Conservation (phyloP, 92 coral and sea anemone species). For the Isaurus tuberculatus region DNA sequence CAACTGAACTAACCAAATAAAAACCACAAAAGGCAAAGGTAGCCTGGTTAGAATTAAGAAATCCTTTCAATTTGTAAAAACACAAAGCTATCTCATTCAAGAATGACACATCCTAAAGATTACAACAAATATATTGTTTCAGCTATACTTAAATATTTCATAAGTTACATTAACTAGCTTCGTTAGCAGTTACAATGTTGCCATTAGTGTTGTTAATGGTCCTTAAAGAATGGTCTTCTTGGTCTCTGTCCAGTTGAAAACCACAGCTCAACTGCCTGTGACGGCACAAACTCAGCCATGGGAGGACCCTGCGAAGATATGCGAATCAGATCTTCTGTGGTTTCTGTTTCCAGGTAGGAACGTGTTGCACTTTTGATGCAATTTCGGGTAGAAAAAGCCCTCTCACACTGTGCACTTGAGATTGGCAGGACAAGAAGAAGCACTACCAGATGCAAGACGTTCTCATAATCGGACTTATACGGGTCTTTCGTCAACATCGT, state of each 20-base stretch:
- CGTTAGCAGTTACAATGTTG: not conserved
- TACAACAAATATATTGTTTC: conserved; percentile 28
- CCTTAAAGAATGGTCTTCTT: conserved; percentile 17
- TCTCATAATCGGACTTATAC: conserved; percentile 23
- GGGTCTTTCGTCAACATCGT: not conserved
- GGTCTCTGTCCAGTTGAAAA: conserved; percentile 23
- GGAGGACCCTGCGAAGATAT: conserved; percentile 21
- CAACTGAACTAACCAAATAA: conserved; percentile 54
- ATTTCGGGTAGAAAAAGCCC: conserved; percentile 14
- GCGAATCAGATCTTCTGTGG: conserved; percentile 27
- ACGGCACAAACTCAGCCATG: conserved; percentile 18
- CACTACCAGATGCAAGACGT: conserved; percentile 26
- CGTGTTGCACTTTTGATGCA: conserved; percentile 27
- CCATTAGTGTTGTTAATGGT: conserved; percentile 23
- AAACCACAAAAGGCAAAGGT: conserved; percentile 52
- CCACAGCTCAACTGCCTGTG: conserved; percentile 24
- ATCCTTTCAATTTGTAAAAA: conserved; percentile 49
- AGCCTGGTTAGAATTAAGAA: conserved; percentile 43
- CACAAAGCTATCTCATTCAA: conserved; percentile 51
- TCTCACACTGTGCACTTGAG: conserved; percentile 28
- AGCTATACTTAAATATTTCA: conserved; percentile 35
- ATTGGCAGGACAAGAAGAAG: conserved; percentile 28
- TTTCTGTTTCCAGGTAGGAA: conserved; percentile 30
- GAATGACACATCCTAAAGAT: conserved; percentile 44
- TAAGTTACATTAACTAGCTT: conserved; percentile 23